Evolutionary conservation across 2,113 vertebrate genomes (phyloP).

Genomic region (Anguilla rostrata): DNA sequence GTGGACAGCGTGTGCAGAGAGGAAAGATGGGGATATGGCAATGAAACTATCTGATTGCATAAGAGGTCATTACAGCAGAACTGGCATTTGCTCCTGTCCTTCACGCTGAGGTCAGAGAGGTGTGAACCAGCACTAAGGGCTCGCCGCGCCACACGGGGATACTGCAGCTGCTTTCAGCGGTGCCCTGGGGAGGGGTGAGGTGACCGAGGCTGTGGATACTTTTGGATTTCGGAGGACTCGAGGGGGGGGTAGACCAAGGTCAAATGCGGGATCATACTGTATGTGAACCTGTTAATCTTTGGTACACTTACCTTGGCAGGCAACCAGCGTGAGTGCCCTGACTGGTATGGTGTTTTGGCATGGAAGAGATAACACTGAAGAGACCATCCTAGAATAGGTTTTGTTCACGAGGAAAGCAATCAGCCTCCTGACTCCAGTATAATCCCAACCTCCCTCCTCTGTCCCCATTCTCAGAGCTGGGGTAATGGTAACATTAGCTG

Average conservation of each 20-base stretch:
- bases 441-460: neutral
- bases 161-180: conserved; percentile 22
- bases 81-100: conserved; percentile 1
- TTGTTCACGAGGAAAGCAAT: conserved; percentile 7
- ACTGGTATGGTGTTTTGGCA: conserved; percentile 25
- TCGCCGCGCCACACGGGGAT: conserved; percentile 29
- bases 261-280: neutral
- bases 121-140: conserved; percentile 25
- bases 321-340: conserved; percentile 11
- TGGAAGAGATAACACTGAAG: conserved; percentile 16
- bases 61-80: conserved; percentile 43
- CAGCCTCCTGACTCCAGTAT: neutral
- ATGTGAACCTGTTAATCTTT: conserved; percentile 4
- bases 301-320: neutral
- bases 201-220: conserved; percentile 17
- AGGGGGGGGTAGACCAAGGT: conserved; percentile 11
- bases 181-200: conserved; percentile 15
- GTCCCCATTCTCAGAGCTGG: neutral
- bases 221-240: neutral
- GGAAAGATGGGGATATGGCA: neutral
- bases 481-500: neutral
- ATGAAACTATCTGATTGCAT: conserved; percentile 37
- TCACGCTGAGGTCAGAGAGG: conserved; percentile 29
- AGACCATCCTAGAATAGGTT: conserved; percentile 19
- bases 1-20: neutral